Conservation (phyloP, 2,113 vertebrate genomes). For the Tachysurus vachellii region DNA sequence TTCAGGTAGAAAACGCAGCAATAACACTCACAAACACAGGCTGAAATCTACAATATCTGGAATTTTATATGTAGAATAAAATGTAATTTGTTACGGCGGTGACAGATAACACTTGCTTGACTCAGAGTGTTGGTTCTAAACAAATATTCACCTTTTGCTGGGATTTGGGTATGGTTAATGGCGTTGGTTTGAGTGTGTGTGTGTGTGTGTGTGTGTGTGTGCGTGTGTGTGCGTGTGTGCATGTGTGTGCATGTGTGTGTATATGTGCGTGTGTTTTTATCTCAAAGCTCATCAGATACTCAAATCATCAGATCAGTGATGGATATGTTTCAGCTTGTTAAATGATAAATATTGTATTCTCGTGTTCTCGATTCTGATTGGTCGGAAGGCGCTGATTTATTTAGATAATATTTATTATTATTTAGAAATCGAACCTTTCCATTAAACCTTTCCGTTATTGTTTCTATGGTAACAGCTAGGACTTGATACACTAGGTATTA, state of each 20-base stretch:
- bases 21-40: neutral
- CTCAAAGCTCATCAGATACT: neutral
- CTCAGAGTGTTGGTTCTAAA: conserved; percentile 28
- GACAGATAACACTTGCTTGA: neutral
- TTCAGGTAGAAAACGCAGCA: neutral
- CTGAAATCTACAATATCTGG: neutral
- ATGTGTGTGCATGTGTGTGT: too few species aligned
- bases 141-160: neutral
- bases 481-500: too few species aligned
- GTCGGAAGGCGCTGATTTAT: neutral
- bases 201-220: neutral
- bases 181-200: neutral
- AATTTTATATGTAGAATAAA: neutral
- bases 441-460: too few species aligned
- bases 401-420: neutral
- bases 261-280: neutral
- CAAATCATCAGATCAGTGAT: neutral
- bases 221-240: neutral
- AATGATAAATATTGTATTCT: neutral
- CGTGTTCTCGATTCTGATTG: neutral
- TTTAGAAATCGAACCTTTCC: too few species aligned
- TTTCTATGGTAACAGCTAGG: too few species aligned
- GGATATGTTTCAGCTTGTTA: neutral
- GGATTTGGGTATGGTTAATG: conserved; percentile 26
- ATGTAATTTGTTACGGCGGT: neutral